A percentile compares a stretch with the other conserved stretches of the same genome.
Evolutionary conservation across 2,888 invertebrate species (phyloP).

Genomic region (Drosophila yooni): DNA sequence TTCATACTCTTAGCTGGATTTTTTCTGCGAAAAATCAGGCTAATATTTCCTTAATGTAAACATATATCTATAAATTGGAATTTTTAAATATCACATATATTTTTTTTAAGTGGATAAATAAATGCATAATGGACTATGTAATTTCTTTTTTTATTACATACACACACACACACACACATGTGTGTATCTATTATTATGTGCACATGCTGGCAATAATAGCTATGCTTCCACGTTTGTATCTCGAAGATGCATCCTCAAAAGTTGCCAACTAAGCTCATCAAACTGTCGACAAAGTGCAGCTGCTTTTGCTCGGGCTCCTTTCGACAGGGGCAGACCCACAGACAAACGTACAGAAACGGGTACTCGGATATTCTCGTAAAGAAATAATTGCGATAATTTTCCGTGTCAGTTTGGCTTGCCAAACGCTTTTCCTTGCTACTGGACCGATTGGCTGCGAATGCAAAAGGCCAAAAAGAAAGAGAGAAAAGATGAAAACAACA

Average conservation of each 20-base stretch:
- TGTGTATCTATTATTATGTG: neutral
- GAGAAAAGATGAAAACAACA: neutral
- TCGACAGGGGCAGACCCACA: constrained; percentile 1
- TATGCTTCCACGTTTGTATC: constrained; percentile 19
- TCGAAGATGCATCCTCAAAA: constrained; percentile 37
- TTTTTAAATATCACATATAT: neutral
- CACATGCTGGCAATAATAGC: neutral
- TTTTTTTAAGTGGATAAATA: neutral
- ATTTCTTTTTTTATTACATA: neutral
- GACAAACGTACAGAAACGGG: neutral
- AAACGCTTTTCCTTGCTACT: constrained; percentile 51
- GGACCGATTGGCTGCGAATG: constrained; percentile 33
- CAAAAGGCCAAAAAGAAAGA: neutral
- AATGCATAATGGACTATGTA: neutral
- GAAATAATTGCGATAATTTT: constrained; percentile 68
- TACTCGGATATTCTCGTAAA: constrained; percentile 17
- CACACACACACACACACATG: neutral
- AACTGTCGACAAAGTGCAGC: constrained; percentile 72
- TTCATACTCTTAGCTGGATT: constrained; percentile 2
- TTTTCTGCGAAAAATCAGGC: too few species aligned
- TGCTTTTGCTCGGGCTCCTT: constrained; percentile 25
- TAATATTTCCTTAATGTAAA: too few species aligned
- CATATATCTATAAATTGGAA: neutral
- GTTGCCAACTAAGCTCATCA: constrained; percentile 63
- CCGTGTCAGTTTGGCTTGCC: constrained; percentile 59